phyloP scores from a whole-genome alignment of 2,797 vertebrate species.

The Leontopithecus rosalia region DNA sequence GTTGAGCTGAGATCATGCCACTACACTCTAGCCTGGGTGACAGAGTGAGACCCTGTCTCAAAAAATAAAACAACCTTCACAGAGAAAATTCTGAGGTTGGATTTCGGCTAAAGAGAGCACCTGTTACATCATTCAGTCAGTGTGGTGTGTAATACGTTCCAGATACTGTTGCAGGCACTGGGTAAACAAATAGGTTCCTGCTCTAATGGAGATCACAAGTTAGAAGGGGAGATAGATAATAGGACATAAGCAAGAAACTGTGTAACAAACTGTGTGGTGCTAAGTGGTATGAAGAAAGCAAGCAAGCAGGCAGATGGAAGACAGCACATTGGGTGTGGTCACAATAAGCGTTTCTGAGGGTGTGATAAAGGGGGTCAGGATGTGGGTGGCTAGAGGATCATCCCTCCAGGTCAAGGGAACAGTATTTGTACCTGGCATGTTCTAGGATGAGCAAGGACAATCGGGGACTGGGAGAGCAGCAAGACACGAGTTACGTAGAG shows the following conservation, averaged over 20 bases:
- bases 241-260: background rate
- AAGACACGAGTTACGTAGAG: background rate
- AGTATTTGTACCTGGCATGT: background rate
- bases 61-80: background rate
- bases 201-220: background rate
- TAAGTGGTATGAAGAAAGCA: background rate
- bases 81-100: background rate
- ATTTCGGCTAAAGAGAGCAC: background rate
- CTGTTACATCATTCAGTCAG: background rate
- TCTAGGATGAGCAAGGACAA: background rate
- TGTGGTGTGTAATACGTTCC: background rate
- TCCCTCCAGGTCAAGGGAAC: background rate
- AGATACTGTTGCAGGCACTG: background rate
- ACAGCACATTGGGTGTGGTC: background rate
- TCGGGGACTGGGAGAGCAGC: rapidly evolving
- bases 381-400: no score
- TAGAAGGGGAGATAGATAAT: background rate
- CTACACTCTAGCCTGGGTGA: background rate
- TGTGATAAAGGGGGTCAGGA: background rate
- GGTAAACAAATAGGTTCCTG: background rate
- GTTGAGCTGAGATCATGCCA: background rate
- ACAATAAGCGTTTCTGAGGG: background rate
- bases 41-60: background rate
- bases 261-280: background rate
- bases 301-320: background rate